These are phyloP conservation scores for Apocrypta bakeri DNA, from an alignment of 1,140 invertebrate genomes.

Conservation along the genomic window DNA sequence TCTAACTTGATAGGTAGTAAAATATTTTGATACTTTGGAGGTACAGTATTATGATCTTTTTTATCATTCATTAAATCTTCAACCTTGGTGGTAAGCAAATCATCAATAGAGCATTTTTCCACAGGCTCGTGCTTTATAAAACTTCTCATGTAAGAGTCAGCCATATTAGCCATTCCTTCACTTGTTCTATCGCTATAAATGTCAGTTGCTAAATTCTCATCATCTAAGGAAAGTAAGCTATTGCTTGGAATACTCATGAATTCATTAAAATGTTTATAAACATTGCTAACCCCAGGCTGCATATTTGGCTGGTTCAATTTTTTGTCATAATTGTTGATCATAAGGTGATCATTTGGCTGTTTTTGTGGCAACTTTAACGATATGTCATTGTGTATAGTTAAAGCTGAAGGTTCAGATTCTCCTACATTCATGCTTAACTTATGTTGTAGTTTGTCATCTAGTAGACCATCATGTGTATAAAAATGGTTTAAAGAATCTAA, in stretches of 20 bases:
- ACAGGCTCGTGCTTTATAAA: slow-evolving; percentile 20
- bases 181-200: not conserved
- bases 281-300: slow-evolving; percentile 77
- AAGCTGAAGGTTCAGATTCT: slow-evolving; percentile 56
- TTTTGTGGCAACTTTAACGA: slow-evolving; percentile 64
- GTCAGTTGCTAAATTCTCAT: not conserved
- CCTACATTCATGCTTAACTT: slow-evolving; percentile 58
- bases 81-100: slow-evolving; percentile 13
- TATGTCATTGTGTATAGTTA: slow-evolving; percentile 63
- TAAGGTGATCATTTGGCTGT: slow-evolving; percentile 61
- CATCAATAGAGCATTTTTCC: slow-evolving; percentile 43
- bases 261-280: slow-evolving; percentile 80
- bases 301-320: slow-evolving; percentile 68
- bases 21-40: slow-evolving; percentile 64
- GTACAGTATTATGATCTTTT: slow-evolving; percentile 39
- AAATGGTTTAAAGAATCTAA: slow-evolving; percentile 64
- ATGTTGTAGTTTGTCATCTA: slow-evolving; percentile 56
- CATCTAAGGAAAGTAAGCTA: slow-evolving; percentile 58
- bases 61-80: slow-evolving; percentile 33
- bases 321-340: slow-evolving; percentile 68
- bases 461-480: slow-evolving; percentile 55
- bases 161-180: slow-evolving; percentile 4
- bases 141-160: slow-evolving; percentile 20
- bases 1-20: slow-evolving; percentile 65
- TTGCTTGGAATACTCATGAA: slow-evolving; percentile 74